Conservation (phyloP, 2,797 vertebrate species). For the Crenichthys baileyi region DNA sequence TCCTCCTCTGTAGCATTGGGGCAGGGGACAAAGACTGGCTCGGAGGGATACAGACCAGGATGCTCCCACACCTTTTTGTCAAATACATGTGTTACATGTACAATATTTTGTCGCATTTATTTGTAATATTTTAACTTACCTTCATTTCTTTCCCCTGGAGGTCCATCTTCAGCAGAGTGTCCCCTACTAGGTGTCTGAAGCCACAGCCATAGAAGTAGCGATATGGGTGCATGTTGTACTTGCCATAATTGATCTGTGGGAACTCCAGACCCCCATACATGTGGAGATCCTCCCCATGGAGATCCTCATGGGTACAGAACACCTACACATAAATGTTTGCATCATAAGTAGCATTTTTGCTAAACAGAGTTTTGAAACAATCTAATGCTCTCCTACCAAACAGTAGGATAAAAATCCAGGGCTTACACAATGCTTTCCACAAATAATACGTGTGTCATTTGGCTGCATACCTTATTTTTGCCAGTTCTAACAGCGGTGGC, state of each 20-base stretch:
- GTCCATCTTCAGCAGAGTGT: conserved; percentile 90
- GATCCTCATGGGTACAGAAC: conserved; percentile 87
- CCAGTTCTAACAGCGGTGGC: conserved; percentile 81
- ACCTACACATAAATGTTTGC: conserved; percentile 72
- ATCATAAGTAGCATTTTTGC: not conserved
- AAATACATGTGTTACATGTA: not conserved
- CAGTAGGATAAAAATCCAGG: not conserved
- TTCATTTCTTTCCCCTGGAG: conserved; percentile 84
- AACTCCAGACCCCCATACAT: conserved; percentile 89
- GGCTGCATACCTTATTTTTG: conserved; percentile 58
- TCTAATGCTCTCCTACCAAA: not conserved
- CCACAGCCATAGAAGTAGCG: conserved; percentile 91
- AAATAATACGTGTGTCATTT: not conserved
- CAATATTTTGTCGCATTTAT: not conserved
- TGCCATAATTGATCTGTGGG: conserved; percentile 89
- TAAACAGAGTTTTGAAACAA: not conserved
- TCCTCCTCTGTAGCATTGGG: conserved; percentile 87
- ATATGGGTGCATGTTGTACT: conserved; percentile 85
- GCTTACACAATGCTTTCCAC: not conserved
- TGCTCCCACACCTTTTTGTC: conserved; percentile 86
- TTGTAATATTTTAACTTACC: conserved; percentile 62
- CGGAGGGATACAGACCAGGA: conserved; percentile 88
- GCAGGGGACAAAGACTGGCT: conserved; percentile 89
- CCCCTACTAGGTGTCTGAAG: conserved; percentile 88
- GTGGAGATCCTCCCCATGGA: conserved; percentile 83